Evolutionary conservation across 2,797 vertebrate genomes (phyloP).

Genomic region (Merluccius polli): DNA sequence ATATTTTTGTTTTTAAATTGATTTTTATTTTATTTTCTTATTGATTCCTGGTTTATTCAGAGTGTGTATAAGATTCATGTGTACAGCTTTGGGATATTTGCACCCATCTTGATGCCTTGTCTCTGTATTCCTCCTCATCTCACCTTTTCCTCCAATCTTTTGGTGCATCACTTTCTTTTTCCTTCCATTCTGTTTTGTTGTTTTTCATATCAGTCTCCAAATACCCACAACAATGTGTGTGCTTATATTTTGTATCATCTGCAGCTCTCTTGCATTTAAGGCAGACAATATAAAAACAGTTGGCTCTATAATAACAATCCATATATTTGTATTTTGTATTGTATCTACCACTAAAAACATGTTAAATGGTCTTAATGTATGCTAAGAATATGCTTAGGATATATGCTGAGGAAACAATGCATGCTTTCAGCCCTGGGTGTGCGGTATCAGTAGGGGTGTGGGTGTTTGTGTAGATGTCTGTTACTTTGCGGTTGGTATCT

Average conservation of each 20-base stretch:
- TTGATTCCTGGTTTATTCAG: neutral
- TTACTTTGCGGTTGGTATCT: slow-evolving; percentile 12
- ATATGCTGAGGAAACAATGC: neutral
- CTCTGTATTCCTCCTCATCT: neutral
- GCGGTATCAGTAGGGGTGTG: slow-evolving; percentile 15
- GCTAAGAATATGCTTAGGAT: too few relatives aligned
- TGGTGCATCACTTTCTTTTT: neutral
- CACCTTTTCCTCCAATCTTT: neutral
- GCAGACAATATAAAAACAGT: neutral
- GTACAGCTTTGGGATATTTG: neutral
- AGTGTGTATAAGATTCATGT: neutral
- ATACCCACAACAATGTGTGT: neutral
- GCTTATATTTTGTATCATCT: neutral
- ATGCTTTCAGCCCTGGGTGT: neutral
- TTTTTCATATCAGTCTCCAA: too few relatives aligned
- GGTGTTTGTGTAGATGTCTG: slow-evolving; percentile 15
- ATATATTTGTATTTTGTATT: neutral
- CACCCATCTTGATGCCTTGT: neutral
- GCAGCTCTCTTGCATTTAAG: neutral
- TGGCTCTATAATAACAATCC: neutral
- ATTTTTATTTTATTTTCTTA: neutral
- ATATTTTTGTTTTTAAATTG: too few relatives aligned
- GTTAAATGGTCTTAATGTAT: neutral
- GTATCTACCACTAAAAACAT: neutral
- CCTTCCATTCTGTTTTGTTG: neutral